A percentile compares a stretch with the other conserved stretches of the same genome.
Evolutionary conservation across 2,797 vertebrate species (phyloP).

Genomic region (Miichthys miiuy): DNA sequence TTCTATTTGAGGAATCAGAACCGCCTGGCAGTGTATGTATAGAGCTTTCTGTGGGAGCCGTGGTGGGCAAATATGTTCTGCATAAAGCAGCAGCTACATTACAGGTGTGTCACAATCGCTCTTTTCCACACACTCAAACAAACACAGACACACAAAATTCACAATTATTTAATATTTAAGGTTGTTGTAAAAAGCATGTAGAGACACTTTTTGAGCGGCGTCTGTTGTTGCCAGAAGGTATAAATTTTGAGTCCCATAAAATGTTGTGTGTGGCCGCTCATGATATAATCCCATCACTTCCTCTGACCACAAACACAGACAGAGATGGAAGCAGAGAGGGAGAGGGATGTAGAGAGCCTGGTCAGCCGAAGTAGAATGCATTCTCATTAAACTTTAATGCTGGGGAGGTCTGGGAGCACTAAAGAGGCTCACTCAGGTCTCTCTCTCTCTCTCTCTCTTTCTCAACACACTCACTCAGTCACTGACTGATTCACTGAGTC

Average conservation of each 20-base stretch:
- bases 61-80: not conserved
- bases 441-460: conserved; percentile 9
- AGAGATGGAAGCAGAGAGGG: conserved; percentile 28
- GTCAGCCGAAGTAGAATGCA: conserved; percentile 67
- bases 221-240: conserved; percentile 7
- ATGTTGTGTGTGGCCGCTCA: conserved; percentile 17
- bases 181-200: conserved; percentile 7
- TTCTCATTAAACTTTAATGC: conserved; percentile 81
- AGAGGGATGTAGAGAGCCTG: conserved; percentile 57
- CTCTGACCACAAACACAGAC: conserved; percentile 58
- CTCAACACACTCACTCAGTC: conserved; percentile 30
- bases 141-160: not conserved
- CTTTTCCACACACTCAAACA: not conserved
- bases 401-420: conserved; percentile 71
- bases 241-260: conserved; percentile 8
- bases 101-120: not conserved
- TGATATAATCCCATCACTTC: conserved; percentile 49
- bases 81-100: not conserved
- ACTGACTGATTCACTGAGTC: too few relatives aligned
- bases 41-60: conserved; percentile 1
- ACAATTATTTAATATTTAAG: not conserved
- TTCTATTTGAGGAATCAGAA: not conserved
- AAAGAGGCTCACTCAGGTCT: conserved; percentile 63
- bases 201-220: not conserved
- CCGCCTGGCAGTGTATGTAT: not conserved